phyloP scores from a whole-genome alignment of 30 jellyfish, hydroid and myxozoan species.

The Turritopsis rubra region DNA sequence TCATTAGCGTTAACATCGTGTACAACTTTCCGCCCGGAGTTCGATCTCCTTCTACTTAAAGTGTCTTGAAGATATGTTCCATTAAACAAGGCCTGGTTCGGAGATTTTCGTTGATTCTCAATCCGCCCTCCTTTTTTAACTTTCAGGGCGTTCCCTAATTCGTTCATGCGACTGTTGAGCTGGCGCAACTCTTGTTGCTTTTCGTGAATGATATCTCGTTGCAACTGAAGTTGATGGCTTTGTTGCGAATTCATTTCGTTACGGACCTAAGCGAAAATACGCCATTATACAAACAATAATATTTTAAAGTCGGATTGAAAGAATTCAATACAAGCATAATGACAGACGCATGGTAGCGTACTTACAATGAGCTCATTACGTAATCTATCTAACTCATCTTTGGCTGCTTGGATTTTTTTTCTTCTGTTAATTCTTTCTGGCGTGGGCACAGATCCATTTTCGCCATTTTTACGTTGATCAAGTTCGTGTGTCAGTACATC shows the following conservation, averaged over 20 bases:
- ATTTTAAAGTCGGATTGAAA: too few relatives aligned
- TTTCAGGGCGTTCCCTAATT: slow-evolving; percentile 56
- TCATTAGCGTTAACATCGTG: slow-evolving; percentile 27
- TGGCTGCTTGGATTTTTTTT: slow-evolving; percentile 89
- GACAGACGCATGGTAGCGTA: too few relatives aligned
- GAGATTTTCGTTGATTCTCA: slow-evolving; percentile 57
- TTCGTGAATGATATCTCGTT: slow-evolving; percentile 47
- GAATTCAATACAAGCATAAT: too few relatives aligned
- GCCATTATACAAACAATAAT: not conserved
- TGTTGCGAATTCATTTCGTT: slow-evolving; percentile 82
- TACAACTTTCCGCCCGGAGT: not conserved
- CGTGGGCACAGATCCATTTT: slow-evolving; percentile 63
- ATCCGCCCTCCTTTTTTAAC: slow-evolving; percentile 64
- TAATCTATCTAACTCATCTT: slow-evolving; percentile 76
- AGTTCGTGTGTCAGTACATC: slow-evolving; percentile 78
- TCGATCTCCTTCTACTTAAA: slow-evolving; percentile 28
- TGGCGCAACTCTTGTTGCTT: slow-evolving; percentile 64
- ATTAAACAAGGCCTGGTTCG: slow-evolving; percentile 40
- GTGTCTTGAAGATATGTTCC: slow-evolving; percentile 41
- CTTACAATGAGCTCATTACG: slow-evolving; percentile 84
- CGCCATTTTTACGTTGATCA: slow-evolving; percentile 84
- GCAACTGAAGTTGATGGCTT: slow-evolving; percentile 57
- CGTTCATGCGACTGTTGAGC: slow-evolving; percentile 57
- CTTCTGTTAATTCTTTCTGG: slow-evolving; percentile 89
- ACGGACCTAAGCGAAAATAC: slow-evolving; percentile 45